Evolutionary conservation across 1,140 invertebrate genomes (phyloP), one percentile per base, ranked within the genome.

Genomic region (Eufriesea mexicana): DNA sequence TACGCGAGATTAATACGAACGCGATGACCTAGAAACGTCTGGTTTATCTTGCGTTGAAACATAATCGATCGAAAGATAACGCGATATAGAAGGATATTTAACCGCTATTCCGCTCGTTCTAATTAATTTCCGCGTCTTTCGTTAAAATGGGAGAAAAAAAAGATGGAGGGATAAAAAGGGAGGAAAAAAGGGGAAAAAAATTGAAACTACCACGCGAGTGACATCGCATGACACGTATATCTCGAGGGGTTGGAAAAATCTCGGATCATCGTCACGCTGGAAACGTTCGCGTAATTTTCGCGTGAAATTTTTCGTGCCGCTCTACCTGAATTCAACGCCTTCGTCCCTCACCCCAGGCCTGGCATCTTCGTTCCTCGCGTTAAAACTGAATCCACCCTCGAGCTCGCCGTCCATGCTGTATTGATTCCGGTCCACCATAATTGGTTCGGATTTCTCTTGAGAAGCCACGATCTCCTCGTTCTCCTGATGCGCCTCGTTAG

Each of bases 261-360:
- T 51, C 51, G 20, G 10, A 55, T 72, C 25, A 42, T 72, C 70
- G 51, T 73, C 47, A 51, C 47, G n/a, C 47, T 51, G 47, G 47
- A 49, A 25, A 70, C 42, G 67, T 18, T n/a, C n/a, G 23, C 47
- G 67, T 28, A 70, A 57, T n/a, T 57, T 47, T 73, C 35, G 23
- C 35, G 71, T 74, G 55, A 59, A 72, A 55, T 54, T 72, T 35
- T 45, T 59, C 54, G 25, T 51, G 71, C 35, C 35, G 55, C 35
- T 47, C 49, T 89, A 93, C 92, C 91, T 92, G 74, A 92, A 91
- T 47, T 91, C 85, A 45, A 90, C 83, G 23, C 88, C 90, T n/a
- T 88, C 85, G 57, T 93, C 87, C 80, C 92, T 87, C 54, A 91
- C 82, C 64, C 80, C 89, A 8, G 89, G 85, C 77, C 88, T 79